Evolutionary conservation across 23 tunicate genomes (phyloP), one percentile per base, ranked within the genome.

Genomic region (Botrylloides violaceus): DNA sequence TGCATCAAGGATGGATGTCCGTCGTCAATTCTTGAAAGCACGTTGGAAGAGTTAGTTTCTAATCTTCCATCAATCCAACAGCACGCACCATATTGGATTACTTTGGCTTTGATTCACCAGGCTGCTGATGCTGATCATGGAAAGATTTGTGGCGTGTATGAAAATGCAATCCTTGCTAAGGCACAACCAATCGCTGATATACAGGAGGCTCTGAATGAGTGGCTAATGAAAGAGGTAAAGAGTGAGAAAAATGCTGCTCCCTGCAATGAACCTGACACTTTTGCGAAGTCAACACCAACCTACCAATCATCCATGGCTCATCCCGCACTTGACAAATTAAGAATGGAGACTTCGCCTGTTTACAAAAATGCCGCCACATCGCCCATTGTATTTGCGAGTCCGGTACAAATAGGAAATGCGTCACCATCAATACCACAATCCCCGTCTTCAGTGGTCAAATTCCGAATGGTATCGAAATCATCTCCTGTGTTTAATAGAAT

Each of bases 391-490:
- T 68, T 68, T 43, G 58, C 36, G 22, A 68, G 74, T 68, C 74
- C 58, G 5, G 26, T 1, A 28, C 2, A 37, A 25, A 18, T 0
- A n/a, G 28, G 59, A 0, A n/a, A 22, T 68, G 36, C 57, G 4
- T 27, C 72, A 30, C 9, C 79, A 19, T 18, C 20, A 9, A 43
- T 60, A 49, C 22, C 64, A 21, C 57, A 66, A 0, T 68, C 85
- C 4, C 85, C 85, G 1, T 80, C 85, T 19, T 80, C 85, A 20
- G 79, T 80, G 2, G 76, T 80, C n/a, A 80, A 73, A 68, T 31
- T 80, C 1, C 39, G 79, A 28, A 80, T 80, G 85, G 65, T 80
- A 2, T 72, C 85, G 3, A 48, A 47, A 49, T 80, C 85, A 4
- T 80, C 85, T 2, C 85, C 85, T 4, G 68, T 73, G 7, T 80